A percentile compares a stretch with the other conserved stretches of the same genome.
phyloP scores from a whole-genome alignment of 2,888 invertebrate species.

The Lottia scabra region DNA sequence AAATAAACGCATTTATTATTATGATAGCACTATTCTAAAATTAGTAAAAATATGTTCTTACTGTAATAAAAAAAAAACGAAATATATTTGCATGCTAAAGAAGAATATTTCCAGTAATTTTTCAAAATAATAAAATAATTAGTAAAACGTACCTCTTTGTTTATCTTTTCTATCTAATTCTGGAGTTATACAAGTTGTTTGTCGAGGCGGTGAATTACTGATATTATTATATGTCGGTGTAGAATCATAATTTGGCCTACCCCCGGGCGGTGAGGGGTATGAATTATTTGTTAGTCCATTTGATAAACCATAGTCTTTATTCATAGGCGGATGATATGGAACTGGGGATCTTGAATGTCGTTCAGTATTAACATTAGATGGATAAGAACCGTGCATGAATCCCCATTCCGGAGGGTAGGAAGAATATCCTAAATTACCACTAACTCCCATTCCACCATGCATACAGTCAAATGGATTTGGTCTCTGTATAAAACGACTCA shows the following conservation, averaged over 20 bases:
- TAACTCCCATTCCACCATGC: slow-evolving; percentile 44
- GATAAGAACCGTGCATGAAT: slow-evolving; percentile 37
- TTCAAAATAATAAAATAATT: too few relatives aligned
- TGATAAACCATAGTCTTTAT: slow-evolving; percentile 16
- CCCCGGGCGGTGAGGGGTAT: slow-evolving; percentile 14
- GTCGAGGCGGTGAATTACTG: slow-evolving; percentile 11
- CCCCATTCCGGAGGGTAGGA: slow-evolving; percentile 42
- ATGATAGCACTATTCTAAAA: too few relatives aligned
- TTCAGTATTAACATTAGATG: slow-evolving; percentile 35
- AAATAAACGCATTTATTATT: too few relatives aligned
- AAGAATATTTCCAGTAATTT: too few relatives aligned
- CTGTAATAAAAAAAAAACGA: too few relatives aligned
- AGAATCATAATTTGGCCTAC: slow-evolving; percentile 14
- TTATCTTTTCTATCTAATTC: slow-evolving; percentile 38
- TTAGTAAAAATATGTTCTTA: too few relatives aligned
- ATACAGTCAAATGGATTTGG: slow-evolving; percentile 53
- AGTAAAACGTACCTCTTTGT: slow-evolving; percentile 17
- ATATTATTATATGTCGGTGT: slow-evolving; percentile 12
- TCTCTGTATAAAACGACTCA: slow-evolving; percentile 50
- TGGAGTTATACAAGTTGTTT: slow-evolving; percentile 27
- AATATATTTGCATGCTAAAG: too few relatives aligned
- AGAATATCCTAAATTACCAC: slow-evolving; percentile 31
- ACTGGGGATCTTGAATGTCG: slow-evolving; percentile 28
- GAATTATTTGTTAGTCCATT: slow-evolving; percentile 16
- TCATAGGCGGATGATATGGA: slow-evolving; percentile 22